phyloP scores from a whole-genome alignment of 2,888 invertebrate genomes.

The Volucella inanis region DNA sequence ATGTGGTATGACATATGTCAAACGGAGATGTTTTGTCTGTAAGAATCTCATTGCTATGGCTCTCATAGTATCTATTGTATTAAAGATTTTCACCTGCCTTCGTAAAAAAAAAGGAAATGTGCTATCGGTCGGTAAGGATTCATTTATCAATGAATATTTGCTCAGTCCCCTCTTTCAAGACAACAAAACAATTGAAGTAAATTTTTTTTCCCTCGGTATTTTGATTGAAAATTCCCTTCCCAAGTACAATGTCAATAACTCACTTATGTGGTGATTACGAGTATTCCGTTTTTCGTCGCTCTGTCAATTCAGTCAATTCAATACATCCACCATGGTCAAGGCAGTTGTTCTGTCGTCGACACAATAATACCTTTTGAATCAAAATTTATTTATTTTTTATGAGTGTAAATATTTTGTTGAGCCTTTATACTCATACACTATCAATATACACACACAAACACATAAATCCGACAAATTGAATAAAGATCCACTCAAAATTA shows the following conservation, averaged over 20 bases:
- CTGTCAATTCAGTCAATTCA: constrained; percentile 48
- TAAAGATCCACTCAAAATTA: not conserved
- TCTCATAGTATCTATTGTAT: too few species aligned
- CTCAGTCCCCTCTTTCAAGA: not conserved
- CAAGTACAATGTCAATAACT: constrained; percentile 54
- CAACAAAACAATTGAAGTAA: constrained; percentile 1
- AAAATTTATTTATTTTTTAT: constrained; percentile 9
- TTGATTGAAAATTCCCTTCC: not conserved
- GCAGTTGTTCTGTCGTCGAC: constrained; percentile 59
- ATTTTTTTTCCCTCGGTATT: constrained; percentile 5
- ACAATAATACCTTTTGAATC: constrained; percentile 52
- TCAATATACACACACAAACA: not conserved
- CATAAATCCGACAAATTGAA: too few species aligned
- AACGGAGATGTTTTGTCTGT: too few species aligned
- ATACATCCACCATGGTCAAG: constrained; percentile 64
- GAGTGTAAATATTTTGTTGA: constrained; percentile 29
- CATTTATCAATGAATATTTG: too few species aligned
- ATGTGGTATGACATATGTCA: too few species aligned
- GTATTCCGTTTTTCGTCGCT: constrained; percentile 44
- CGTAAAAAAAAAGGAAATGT: not conserved
- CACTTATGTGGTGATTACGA: constrained; percentile 43
- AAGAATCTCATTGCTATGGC: too few species aligned
- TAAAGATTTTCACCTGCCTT: too few species aligned
- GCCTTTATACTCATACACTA: not conserved
- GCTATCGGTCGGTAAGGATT: too few species aligned